Evolutionary conservation across 2,797 vertebrate genomes (phyloP), one percentile per base, ranked within the genome.

Genomic region (Phrynocephalus forsythii): DNA sequence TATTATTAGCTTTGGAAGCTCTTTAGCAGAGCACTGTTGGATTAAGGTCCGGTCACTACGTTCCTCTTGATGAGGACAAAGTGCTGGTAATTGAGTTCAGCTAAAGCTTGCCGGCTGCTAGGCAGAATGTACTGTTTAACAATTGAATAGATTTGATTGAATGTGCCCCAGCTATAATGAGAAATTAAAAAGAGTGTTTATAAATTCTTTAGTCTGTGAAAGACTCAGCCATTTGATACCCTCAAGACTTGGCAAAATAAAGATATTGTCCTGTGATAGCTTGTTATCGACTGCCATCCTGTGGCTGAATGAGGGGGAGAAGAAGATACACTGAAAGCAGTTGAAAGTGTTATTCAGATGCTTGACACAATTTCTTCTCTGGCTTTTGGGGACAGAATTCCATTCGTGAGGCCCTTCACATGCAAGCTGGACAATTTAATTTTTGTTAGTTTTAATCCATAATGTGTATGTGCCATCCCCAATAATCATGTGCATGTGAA

Each of bases 241-340:
- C 28, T 68, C 52, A 82, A 77, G n/a, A 3, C 10, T 79, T 2
- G 7, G 28, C 5, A 30, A 11, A 77, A 87, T 56, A 78, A 1
- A 20, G 71, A 9, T 50, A 1, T 28, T 69, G 11, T 16, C 1
- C 13, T 16, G 48, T 9, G 30, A n/a, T 15, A 22, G 6, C 79
- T 66, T 72, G 11, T 48, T 66, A 73, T 88, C 50, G 80, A 33
- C 82, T 88, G 82, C 87, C 87, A 68, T 84, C 87, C 16, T n/a
- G 72, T 84, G 87, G 87, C 68, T 33, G 5, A 15, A 52, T 22
- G 30, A 4, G 26, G 6, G 13, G 18, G 38, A 26, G 48, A 44
- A 76, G 7, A 33, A 9, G 38, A 33, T 16, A 38, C 20, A 20
- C 20, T 76, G 73, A 48, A 44, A 5, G 44, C 26, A 22, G 73